Evolutionary conservation across 1,140 invertebrate species (phyloP).

Genomic region (roundworm (Caenorhabditis elegans)): DNA sequence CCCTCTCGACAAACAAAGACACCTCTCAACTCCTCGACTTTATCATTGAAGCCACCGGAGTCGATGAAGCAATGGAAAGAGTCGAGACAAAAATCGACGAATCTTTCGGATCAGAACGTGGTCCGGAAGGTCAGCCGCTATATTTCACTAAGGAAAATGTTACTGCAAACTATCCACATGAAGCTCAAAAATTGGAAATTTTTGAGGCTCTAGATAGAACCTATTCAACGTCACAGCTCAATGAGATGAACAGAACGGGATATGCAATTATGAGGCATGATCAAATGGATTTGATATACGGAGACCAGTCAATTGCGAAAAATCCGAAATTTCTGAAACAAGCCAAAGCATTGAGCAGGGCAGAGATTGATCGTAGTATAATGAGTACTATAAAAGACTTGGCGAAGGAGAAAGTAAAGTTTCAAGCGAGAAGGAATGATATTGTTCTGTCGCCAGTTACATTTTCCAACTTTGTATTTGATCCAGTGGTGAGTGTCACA

Average conservation of each 20-base stretch:
- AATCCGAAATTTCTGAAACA: conserved; percentile 32
- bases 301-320: conserved; percentile 54
- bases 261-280: conserved; percentile 54
- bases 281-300: conserved; percentile 60
- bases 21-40: conserved; percentile 58
- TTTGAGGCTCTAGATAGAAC: conserved; percentile 52
- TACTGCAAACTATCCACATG: conserved; percentile 56
- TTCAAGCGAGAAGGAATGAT: conserved; percentile 5
- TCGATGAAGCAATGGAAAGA: conserved; percentile 43
- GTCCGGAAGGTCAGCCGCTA: conserved; percentile 55
- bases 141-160: conserved; percentile 64
- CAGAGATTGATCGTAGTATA: background rate
- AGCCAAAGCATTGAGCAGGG: background rate
- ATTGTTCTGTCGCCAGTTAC: background rate
- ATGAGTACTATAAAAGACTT: background rate
- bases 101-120: conserved; percentile 10
- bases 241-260: conserved; percentile 57
- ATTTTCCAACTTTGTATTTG: background rate
- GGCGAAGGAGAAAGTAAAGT: conserved; percentile 1
- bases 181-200: conserved; percentile 56
- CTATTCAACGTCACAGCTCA: conserved; percentile 54
- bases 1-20: conserved; percentile 39
- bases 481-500: background rate
- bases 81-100: conserved; percentile 8
- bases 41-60: conserved; percentile 53